Conservation (phyloP, 2,113 vertebrate species). For the Struthio camelus region DNA sequence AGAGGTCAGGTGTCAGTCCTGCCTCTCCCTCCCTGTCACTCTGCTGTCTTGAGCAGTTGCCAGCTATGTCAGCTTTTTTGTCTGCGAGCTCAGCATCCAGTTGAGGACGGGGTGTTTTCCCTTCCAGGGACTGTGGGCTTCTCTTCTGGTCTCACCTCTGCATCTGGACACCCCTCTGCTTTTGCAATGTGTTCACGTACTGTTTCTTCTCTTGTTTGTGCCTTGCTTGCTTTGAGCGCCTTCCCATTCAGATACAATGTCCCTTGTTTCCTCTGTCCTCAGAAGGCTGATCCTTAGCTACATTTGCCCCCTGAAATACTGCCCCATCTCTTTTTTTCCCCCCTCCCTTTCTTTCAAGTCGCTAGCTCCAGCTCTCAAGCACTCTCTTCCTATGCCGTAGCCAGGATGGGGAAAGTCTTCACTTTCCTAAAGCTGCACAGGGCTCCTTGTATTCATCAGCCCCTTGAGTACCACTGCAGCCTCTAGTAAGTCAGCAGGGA, state of each 20-base stretch:
- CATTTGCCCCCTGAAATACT: not conserved
- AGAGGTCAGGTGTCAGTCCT: no score
- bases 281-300: not conserved
- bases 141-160: not conserved
- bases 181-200: accelerated
- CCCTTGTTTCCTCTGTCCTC: not conserved
- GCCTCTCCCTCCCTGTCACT: accelerated
- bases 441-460: not conserved
- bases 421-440: not conserved
- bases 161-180: not conserved
- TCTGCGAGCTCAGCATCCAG: not conserved
- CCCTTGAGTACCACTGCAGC: not conserved
- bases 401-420: not conserved
- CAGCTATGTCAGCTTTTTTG: not conserved
- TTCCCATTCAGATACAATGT: accelerated
- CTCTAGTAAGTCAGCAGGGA: accelerated
- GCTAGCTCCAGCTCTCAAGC: accelerated
- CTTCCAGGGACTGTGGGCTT: not conserved
- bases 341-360: not conserved
- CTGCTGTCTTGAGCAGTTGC: accelerated
- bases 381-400: accelerated
- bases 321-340: not conserved
- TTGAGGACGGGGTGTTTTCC: accelerated
- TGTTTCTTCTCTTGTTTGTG: not conserved
- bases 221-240: accelerated